phyloP scores from a whole-genome alignment of 2,113 vertebrate species.

The Osmerus mordax region DNA sequence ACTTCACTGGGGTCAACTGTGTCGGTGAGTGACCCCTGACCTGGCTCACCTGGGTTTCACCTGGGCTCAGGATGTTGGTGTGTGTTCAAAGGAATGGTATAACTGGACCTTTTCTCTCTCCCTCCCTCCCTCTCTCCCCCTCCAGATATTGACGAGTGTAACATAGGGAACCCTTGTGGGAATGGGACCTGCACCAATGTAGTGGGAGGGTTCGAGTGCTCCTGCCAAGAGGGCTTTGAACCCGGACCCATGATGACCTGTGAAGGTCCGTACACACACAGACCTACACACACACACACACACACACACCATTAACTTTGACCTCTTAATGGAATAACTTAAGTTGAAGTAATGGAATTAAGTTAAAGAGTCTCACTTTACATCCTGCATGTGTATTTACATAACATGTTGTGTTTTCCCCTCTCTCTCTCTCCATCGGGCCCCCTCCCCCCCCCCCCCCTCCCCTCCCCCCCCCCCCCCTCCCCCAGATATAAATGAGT shows the following conservation, averaged over 20 bases:
- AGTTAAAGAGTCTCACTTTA: too few relatives aligned
- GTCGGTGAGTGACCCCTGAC: conserved; percentile 72
- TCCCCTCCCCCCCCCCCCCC: background rate
- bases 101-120: background rate
- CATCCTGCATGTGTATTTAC: too few relatives aligned
- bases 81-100: too few relatives aligned
- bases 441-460: background rate
- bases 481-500: conserved; percentile 87
- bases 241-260: conserved; percentile 91
- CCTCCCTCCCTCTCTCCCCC: background rate
- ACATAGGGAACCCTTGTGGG: conserved; percentile 89
- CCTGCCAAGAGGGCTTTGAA: conserved; percentile 89
- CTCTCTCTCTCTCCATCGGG: too few relatives aligned
- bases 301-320: background rate
- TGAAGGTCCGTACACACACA: conserved; percentile 72
- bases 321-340: too few relatives aligned
- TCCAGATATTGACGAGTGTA: conserved; percentile 90
- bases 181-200: conserved; percentile 90
- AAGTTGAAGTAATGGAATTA: too few relatives aligned
- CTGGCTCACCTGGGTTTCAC: too few relatives aligned
- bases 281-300: background rate
- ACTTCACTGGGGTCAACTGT: conserved; percentile 86
- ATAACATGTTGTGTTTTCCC: too few relatives aligned
- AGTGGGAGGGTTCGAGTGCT: conserved; percentile 87
- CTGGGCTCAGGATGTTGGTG: too few relatives aligned